Evolutionary conservation across 2,888 invertebrate species (phyloP).

Genomic region (Chaitophorus viminalis): DNA sequence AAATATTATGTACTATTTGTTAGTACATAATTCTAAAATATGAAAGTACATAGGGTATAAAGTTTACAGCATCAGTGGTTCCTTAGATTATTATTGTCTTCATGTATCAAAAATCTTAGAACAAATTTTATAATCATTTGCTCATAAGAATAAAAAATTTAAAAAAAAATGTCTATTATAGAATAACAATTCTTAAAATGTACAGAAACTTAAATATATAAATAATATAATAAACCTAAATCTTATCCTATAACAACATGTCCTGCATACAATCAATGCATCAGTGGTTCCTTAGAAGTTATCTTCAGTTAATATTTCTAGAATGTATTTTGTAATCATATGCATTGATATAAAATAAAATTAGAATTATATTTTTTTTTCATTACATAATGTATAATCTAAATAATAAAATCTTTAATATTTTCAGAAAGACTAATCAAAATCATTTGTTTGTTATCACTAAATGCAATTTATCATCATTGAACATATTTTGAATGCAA

Average conservation of each 20-base stretch:
- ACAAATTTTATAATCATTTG: constrained; percentile 26
- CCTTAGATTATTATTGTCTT: constrained; percentile 33
- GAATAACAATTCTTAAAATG: background rate
- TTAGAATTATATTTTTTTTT: background rate
- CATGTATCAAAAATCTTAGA: background rate
- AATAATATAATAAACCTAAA: constrained; percentile 20
- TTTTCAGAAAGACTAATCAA: constrained; percentile 52
- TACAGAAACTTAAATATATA: background rate
- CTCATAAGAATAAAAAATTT: background rate
- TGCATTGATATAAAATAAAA: background rate
- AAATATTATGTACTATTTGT: background rate
- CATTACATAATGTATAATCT: background rate
- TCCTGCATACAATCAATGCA: background rate
- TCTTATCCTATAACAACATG: constrained; percentile 7
- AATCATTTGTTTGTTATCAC: constrained; percentile 4
- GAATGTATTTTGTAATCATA: background rate
- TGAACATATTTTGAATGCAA: background rate
- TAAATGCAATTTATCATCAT: constrained; percentile 22
- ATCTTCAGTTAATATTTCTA: background rate
- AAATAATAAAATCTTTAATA: background rate
- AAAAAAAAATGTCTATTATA: background rate
- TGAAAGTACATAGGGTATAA: background rate
- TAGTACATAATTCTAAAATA: no score
- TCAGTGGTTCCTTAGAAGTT: constrained; percentile 5
- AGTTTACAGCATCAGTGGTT: constrained; percentile 19